Base-by-base conservation (phyloP, 2,797 vertebrate species). In the Orestias chungarensis region DNA sequence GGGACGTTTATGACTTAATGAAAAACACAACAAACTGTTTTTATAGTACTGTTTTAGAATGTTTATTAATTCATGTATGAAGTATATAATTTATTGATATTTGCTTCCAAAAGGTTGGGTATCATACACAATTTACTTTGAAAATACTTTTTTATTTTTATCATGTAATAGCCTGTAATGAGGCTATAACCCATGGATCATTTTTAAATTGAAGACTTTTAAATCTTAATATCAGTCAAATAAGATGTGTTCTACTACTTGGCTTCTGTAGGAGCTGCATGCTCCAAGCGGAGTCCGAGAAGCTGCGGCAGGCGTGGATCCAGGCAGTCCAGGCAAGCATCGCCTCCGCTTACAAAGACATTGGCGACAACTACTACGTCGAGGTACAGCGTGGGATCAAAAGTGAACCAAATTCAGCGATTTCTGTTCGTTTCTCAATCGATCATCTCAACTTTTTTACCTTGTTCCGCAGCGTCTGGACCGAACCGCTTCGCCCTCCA, bases 321-420 rank as follows among this genome's bases (percentile, higher is more conserved):
- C 97, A 97, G 81, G 97, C 98, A 0, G 97, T 99, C 8, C 98
- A 99, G 76, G 97, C 97, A 3, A 99, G 97, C 95, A 99, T 99
- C 0, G 98, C 97, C 52, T 98, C 97, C 0, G 98, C 98, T 0
- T 99, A 98, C 91, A 93, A 97, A 68, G 97, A 98, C 86, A 98
- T 96, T 29, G 92, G 94, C 0, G 97, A 99, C 90, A 97, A 96
- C 92, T 97, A 95, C 86, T 97, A 96, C 74, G 93, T 95, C 0
- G 96, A 98, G 93, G 97, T 97, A 54, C 12, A 29, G 25, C 0
- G 6, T 6, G 4, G 76, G 20, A 5, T 70, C 76, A 43, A 15
- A 59, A 15, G 35, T 29, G 17, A 20, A 33, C 31, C 31, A 23
- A 23, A 12, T n/a, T 29, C 25, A 57, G 0, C 12, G 12, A 29